Evolutionary conservation across 2,888 invertebrate species (phyloP).

Genomic region (Helicoverpa assulta): DNA sequence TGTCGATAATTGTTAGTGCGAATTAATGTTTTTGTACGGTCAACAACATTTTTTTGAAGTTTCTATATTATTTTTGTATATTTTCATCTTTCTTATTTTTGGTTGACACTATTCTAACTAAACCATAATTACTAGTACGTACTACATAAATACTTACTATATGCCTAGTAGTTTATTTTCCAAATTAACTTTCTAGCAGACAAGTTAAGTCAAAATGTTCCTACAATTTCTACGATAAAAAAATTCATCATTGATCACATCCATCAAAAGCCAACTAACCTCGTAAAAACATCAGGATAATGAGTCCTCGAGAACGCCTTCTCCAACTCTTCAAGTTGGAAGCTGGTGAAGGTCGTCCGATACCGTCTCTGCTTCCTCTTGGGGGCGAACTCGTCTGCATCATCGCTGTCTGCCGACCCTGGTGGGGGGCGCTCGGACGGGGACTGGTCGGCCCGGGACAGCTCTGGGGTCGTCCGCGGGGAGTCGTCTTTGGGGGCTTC

Average conservation of each 20-base stretch:
- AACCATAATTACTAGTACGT: too few species aligned
- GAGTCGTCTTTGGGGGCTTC: constrained; percentile 83
- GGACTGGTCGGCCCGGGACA: constrained; percentile 81
- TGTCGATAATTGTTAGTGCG: neutral
- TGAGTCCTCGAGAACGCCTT: constrained; percentile 99
- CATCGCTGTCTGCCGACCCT: constrained; percentile 91
- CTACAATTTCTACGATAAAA: too few species aligned
- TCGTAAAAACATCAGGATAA: constrained; percentile 99
- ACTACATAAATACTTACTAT: too few species aligned
- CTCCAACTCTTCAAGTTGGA: constrained; percentile 98
- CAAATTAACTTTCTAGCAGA: too few species aligned
- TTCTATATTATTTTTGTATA: too few species aligned
- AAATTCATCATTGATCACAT: too few species aligned
- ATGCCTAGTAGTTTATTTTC: too few species aligned
- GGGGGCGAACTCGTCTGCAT: constrained; percentile 94
- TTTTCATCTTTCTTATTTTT: too few species aligned
- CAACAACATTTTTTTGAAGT: too few species aligned
- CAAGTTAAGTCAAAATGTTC: too few species aligned
- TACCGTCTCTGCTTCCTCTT: constrained; percentile 97
- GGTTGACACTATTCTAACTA: too few species aligned
- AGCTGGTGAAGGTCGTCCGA: constrained; percentile 98
- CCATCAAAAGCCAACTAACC: constrained; percentile 87
- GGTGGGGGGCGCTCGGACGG: constrained; percentile 88
- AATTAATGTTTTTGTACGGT: neutral
- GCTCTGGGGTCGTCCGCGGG: constrained; percentile 85